phyloP scores from a whole-genome alignment of 2,113 vertebrate genomes.

The Lamprologus callipterus region DNA sequence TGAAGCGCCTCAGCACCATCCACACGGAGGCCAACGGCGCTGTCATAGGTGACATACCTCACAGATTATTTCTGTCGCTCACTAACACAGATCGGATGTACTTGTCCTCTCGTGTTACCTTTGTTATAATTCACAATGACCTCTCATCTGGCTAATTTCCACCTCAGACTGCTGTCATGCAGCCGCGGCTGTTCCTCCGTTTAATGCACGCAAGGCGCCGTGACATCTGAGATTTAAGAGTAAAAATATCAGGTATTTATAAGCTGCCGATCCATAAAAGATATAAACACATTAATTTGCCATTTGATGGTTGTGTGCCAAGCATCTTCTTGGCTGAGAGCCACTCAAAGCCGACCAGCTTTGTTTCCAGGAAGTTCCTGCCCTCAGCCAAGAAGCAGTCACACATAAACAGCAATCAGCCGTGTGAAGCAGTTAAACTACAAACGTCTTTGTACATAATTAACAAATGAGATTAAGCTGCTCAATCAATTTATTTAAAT shows the following conservation, averaged over 20 bases:
- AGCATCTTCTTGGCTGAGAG: not conserved
- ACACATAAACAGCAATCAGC: not conserved
- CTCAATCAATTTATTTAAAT: not conserved
- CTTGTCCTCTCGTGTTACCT: not conserved
- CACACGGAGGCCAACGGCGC: conserved; percentile 76
- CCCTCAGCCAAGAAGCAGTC: not conserved
- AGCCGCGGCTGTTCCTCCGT: not conserved
- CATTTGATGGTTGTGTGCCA: not conserved
- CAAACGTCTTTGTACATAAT: fast-evolving
- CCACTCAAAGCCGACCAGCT: not conserved
- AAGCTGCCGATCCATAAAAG: not conserved
- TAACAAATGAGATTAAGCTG: not conserved
- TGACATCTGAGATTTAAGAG: not conserved
- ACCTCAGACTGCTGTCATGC: fast-evolving
- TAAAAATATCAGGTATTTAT: not conserved
- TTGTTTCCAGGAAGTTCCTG: not conserved
- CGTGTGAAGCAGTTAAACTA: not conserved
- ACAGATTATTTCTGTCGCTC: not conserved
- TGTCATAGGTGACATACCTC: conserved; percentile 33
- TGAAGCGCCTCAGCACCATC: conserved; percentile 75
- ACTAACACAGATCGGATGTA: not conserved
- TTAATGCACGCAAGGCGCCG: fast-evolving
- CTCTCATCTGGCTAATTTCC: not conserved
- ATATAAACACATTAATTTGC: not conserved
- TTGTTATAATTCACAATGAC: not conserved